A percentile compares a stretch with the other conserved stretches of the same genome.
Evolutionary conservation across 2,797 vertebrate genomes (phyloP).

Genomic region (Cryptoblepharus egeriae): DNA sequence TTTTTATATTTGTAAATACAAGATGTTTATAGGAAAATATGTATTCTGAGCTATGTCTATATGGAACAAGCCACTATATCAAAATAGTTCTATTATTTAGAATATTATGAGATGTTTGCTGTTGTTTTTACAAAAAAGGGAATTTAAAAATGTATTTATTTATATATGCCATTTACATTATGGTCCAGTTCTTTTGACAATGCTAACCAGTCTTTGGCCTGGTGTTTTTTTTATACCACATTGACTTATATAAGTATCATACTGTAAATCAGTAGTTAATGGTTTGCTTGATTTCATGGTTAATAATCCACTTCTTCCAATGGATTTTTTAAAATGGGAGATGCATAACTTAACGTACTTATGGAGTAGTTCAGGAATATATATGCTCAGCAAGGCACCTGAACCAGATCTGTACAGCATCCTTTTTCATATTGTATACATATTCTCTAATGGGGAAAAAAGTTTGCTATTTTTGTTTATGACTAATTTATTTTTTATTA

Average conservation of each 20-base stretch:
- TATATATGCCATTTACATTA: slow-evolving; percentile 60
- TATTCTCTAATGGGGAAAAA: slow-evolving; percentile 70
- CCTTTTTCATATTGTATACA: slow-evolving; percentile 69
- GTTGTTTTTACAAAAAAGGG: slow-evolving; percentile 69
- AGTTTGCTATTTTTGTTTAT: slow-evolving; percentile 81
- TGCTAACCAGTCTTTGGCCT: slow-evolving; percentile 71
- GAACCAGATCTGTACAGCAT: slow-evolving; percentile 66
- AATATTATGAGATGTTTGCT: slow-evolving; percentile 53
- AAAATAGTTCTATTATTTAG: slow-evolving; percentile 78
- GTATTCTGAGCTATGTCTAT: slow-evolving; percentile 75
- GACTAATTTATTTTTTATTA: slow-evolving; percentile 86
- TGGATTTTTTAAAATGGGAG: slow-evolving; percentile 50
- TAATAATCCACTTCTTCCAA: slow-evolving; percentile 63
- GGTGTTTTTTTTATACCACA: slow-evolving; percentile 58
- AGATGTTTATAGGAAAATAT: slow-evolving; percentile 82
- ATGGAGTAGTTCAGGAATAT: slow-evolving; percentile 66
- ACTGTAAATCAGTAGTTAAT: slow-evolving; percentile 60
- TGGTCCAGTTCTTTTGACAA: slow-evolving; percentile 64
- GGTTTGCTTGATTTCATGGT: slow-evolving; percentile 41
- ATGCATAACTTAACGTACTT: slow-evolving; percentile 56
- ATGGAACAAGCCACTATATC: slow-evolving; percentile 71
- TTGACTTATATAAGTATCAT: slow-evolving; percentile 68
- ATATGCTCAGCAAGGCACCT: slow-evolving; percentile 55
- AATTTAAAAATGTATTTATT: slow-evolving; percentile 79
- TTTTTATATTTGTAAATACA: slow-evolving; percentile 82